A percentile compares a stretch with the other conserved stretches of the same genome.
Evolutionary conservation across 1,140 invertebrate species (phyloP).

Genomic region (Leptinotarsa texana): DNA sequence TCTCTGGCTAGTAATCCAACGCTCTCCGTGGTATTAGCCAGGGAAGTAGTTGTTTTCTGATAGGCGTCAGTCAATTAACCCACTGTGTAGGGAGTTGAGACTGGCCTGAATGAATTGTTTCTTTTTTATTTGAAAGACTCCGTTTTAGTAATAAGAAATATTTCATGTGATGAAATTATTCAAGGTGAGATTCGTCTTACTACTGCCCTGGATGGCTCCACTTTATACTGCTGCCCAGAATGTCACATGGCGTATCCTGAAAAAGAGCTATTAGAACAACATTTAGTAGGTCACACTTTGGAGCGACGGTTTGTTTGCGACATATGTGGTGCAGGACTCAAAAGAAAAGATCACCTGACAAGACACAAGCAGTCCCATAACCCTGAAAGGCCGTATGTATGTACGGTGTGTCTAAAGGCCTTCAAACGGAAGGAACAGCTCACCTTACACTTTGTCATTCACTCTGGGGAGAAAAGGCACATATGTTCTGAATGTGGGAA

Average conservation of each 20-base stretch:
- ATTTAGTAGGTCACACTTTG: conserved; percentile 78
- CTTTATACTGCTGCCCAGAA: conserved; percentile 82
- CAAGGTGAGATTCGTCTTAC: conserved; percentile 74
- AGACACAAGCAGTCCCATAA: conserved; percentile 82
- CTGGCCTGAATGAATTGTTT: no score
- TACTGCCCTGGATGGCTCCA: conserved; percentile 80
- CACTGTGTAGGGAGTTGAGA: no score
- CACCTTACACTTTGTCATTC: conserved; percentile 81
- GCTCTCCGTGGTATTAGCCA: no score
- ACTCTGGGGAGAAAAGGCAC: conserved; percentile 83
- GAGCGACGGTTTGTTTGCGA: conserved; percentile 82
- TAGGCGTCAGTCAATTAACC: no score
- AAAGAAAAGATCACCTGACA: conserved; percentile 80
- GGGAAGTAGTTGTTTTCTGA: no score
- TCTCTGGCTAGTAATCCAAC: no score
- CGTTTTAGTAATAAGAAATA: no score
- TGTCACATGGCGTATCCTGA: conserved; percentile 86
- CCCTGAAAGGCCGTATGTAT: conserved; percentile 79
- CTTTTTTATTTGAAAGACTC: no score
- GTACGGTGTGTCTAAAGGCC: conserved; percentile 78
- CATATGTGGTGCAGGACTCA: conserved; percentile 81
- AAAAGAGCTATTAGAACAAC: conserved; percentile 77
- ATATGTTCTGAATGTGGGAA: conserved; percentile 85
- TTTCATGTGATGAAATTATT: background rate
- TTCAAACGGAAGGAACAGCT: conserved; percentile 86